A percentile compares a stretch with the other conserved stretches of the same genome.
Conservation (phyloP, 1,140 invertebrate genomes). For the Atta texana region DNA sequence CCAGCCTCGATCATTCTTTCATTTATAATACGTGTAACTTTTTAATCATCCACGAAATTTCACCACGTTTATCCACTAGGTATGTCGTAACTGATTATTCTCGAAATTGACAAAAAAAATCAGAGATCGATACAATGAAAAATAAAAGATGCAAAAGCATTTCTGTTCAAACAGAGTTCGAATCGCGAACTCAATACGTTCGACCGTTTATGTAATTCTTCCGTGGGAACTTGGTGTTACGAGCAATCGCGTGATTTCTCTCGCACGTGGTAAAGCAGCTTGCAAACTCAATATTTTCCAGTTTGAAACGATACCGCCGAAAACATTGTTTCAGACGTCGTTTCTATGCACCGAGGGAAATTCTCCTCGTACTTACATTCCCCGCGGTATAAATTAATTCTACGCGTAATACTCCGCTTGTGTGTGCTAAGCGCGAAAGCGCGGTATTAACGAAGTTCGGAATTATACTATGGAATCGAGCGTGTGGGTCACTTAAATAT, state of each 20-base stretch:
- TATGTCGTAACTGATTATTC: neutral
- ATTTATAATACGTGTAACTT: neutral
- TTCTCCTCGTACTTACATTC: conserved; percentile 28
- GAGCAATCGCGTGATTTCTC: conserved; percentile 26
- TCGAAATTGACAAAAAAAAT: neutral
- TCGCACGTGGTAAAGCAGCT: neutral
- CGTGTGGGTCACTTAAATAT: conserved; percentile 42
- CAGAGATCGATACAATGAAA: neutral
- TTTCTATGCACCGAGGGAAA: neutral
- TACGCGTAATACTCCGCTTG: neutral
- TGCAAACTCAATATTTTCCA: conserved; percentile 42
- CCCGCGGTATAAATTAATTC: conserved; percentile 46
- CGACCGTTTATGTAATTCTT: conserved; percentile 26
- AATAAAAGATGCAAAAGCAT: neutral
- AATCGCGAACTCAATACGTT: neutral
- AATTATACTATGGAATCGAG: conserved; percentile 31
- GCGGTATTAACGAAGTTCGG: conserved; percentile 44
- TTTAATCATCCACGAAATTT: neutral
- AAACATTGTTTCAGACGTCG: conserved; percentile 26
- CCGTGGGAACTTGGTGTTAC: conserved; percentile 13
- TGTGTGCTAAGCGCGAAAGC: conserved; percentile 18
- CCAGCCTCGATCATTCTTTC: conserved; percentile 32
- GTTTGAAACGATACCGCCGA: neutral
- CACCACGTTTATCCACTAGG: neutral
- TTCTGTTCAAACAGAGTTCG: neutral